Evolutionary conservation across 2,888 invertebrate species (phyloP), one percentile per base, ranked within the genome.

Genomic region (Diarsia dahlii): DNA sequence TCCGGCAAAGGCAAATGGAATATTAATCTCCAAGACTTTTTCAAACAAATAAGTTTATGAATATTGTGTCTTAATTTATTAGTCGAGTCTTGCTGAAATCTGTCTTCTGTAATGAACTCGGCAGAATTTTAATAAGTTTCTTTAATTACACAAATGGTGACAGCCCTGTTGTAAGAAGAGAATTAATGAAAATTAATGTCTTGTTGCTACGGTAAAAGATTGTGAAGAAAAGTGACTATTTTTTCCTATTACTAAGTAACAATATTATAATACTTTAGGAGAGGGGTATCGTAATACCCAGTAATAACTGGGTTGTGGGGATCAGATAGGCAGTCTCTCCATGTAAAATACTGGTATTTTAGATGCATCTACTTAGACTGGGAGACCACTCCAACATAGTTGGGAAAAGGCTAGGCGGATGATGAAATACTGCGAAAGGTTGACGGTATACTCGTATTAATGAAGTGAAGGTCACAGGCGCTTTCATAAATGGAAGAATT

Each of bases 71-170:
- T 65, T 66, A 80, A 81, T 76, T 81, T 76, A 65, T 76, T 45
- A 73, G 72, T 90, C 87, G 84, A 79, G 66, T 76, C 75, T 79
- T 80, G 48, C 46, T 67, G 28, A 83, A 86, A 90, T 90, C 90
- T 89, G 93, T 92, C 89, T 92, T 92, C 92, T 90, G 91, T 93
- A 90, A 91, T 73, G 34, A 64, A 76, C 52, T 84, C 56, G 28
- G 64, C 64, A 74, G 83, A 84, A 82, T 80, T 80, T 80, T 13
- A 68, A 76, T 54, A 79, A 84, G 71, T 73, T 84, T 28, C 20
- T 66, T 69, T 64, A 60, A 72, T 72, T 69, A 80, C 23, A 45
- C 54, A 71, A 84, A 80, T 48, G 67, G 50, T 58, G 71, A 66
- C 80, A 71, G 60, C 8, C 18, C 23, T 63, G 54, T 48, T 64